Conservation (phyloP, 1,140 invertebrate genomes). For the Sesamia nonagrioides region DNA sequence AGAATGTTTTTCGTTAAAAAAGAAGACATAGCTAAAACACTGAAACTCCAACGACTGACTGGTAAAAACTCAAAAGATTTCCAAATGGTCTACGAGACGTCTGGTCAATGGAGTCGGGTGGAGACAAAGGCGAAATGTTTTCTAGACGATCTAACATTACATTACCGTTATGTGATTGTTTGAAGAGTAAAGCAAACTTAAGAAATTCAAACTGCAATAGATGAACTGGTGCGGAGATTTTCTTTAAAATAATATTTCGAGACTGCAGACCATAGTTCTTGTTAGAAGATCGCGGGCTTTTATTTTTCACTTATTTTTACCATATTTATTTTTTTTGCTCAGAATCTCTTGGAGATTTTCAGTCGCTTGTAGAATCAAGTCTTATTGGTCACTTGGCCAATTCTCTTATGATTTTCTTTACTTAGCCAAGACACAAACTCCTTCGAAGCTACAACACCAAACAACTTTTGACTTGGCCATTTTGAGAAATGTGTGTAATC, state of each 20-base stretch:
- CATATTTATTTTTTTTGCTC: constrained; percentile 26
- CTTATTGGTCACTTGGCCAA: too few species aligned
- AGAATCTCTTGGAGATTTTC: not conserved
- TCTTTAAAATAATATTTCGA: constrained; percentile 32
- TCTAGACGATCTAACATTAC: constrained; percentile 38
- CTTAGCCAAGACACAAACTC: too few species aligned
- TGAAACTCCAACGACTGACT: not conserved
- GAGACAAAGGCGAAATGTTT: constrained; percentile 30
- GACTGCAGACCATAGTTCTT: constrained; percentile 19
- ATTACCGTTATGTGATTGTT: constrained; percentile 40
- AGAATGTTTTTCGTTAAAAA: not conserved
- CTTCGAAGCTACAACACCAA: too few species aligned
- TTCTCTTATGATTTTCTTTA: too few species aligned
- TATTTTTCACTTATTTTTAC: not conserved
- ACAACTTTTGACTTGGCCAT: too few species aligned
- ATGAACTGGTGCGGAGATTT: constrained; percentile 16
- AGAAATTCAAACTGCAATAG: constrained; percentile 41
- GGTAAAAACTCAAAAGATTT: not conserved
- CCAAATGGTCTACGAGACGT: constrained; percentile 1
- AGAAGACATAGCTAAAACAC: not conserved
- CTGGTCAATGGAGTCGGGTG: not conserved
- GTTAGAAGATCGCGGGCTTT: not conserved
- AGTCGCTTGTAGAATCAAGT: not conserved
- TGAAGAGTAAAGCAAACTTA: constrained; percentile 25
- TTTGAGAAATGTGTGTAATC: too few species aligned